These are phyloP conservation scores for Agrochola lychnidis DNA, from an alignment of 2,888 invertebrate species.

Conservation along the genomic window DNA sequence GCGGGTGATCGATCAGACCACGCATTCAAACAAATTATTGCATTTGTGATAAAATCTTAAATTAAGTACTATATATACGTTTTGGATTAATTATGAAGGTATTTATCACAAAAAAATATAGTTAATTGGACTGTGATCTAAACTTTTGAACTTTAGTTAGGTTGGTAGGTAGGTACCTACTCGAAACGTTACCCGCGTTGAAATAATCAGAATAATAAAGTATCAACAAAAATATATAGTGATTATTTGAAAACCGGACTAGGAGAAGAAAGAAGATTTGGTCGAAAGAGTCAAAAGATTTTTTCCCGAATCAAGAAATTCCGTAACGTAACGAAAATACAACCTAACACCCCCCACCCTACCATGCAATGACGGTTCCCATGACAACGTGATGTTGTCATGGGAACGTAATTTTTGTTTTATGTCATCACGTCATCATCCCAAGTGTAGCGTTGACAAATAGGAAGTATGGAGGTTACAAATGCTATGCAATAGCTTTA, in stretches of 20 bases:
- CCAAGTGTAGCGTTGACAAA: too few species aligned
- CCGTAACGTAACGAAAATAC: too few species aligned
- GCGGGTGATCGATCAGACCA: conserved; percentile 23
- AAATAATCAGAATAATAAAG: not conserved
- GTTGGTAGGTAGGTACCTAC: too few species aligned
- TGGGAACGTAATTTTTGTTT: too few species aligned
- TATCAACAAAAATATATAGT: not conserved
- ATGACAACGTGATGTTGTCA: too few species aligned
- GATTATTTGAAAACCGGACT: not conserved
- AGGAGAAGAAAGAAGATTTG: not conserved
- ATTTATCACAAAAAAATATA: not conserved
- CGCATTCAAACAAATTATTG: conserved; percentile 8
- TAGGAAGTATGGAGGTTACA: too few species aligned
- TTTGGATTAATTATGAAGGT: not conserved
- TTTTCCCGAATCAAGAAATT: too few species aligned
- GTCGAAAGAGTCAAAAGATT: too few species aligned
- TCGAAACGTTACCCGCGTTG: not conserved
- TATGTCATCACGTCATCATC: too few species aligned
- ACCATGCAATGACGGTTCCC: too few species aligned
- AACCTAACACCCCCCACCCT: too few species aligned
- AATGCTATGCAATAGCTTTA: too few species aligned
- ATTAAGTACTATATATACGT: not conserved
- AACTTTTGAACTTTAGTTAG: not conserved
- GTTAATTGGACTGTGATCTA: not conserved
- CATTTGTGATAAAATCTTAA: conserved; percentile 17